Evolutionary conservation across 2,113 vertebrate species (phyloP), one percentile per base, ranked within the genome.

Genomic region (Phylloscopus whistleri): DNA sequence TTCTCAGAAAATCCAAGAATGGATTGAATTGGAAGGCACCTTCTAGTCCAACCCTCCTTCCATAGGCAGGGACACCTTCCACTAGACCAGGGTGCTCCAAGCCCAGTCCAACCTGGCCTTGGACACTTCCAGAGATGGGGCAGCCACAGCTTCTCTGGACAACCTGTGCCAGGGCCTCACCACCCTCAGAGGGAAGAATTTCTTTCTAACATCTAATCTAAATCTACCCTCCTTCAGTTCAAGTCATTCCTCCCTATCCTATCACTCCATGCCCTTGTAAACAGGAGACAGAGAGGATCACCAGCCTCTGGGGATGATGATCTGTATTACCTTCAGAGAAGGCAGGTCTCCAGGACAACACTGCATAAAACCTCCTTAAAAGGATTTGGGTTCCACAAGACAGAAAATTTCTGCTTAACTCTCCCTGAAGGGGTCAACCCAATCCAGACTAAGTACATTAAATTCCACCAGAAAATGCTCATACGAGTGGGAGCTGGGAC

Each of bases 351-450:
- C 76, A 74, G 69, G 77, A 92, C 58, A 82, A 51, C 3, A 4
- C 31, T 68, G 52, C 62, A 79, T 89, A 91, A 95, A 90, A 81
- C 31, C 69, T 87, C 20, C 44, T 84, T 82, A 58, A 87, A 88
- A 60, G 80, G 80, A 93, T 84, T 84, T 7, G 1, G 23, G 37
- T 89, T 89, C 46, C 86, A 63, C 17, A n/a, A 93, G 68, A 87
- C 43, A 75, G 55, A 93, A 80, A n/a, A 85, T 59, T 84, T 86
- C 73, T 81, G 30, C 60, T 92, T 86, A 81, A 77, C 44, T 51
- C 43, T 89, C 95, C 80, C 92, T 84, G 86, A 92, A 93, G 84
- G 56, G 68, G 92, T 96, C 67, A 84, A 55, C 16, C 52, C 83
- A 41, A 92, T 86, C 80, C 89, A 63, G 52, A 87, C 70, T 62